phyloP scores from a whole-genome alignment of 1,140 invertebrate species.

The Hyposmocoma kahamanoa region DNA sequence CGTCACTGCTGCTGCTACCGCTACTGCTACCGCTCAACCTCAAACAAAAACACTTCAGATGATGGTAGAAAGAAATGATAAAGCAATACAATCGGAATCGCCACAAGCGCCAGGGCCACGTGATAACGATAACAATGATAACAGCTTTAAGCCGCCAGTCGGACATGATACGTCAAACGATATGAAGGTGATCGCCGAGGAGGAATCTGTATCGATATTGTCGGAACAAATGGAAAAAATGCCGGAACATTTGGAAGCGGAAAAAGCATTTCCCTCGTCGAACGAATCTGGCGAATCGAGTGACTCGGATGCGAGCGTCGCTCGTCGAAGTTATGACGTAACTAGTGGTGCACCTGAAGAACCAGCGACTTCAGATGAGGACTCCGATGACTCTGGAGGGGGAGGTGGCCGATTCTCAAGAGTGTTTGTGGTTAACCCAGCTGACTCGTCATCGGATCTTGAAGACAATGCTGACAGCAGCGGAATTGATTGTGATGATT shows the following conservation, averaged over 20 bases:
- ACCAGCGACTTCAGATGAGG: constrained; percentile 74
- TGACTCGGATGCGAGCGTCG: constrained; percentile 63
- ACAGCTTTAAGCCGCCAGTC: constrained; percentile 27
- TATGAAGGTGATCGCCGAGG: constrained; percentile 60
- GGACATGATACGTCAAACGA: constrained; percentile 44
- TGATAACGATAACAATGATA: constrained; percentile 64
- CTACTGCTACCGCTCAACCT: constrained; percentile 39
- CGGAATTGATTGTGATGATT: constrained; percentile 69
- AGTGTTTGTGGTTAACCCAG: constrained; percentile 83
- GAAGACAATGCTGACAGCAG: constrained; percentile 72
- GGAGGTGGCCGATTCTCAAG: constrained; percentile 80
- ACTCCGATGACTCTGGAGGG: constrained; percentile 79
- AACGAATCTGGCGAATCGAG: constrained; percentile 70
- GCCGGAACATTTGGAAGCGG: constrained; percentile 74
- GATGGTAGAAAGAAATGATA: constrained; percentile 56
- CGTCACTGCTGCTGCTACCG: constrained; percentile 59
- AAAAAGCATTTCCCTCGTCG: constrained; percentile 73
- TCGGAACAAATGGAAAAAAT: constrained; percentile 45
- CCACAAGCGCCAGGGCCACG: constrained; percentile 30
- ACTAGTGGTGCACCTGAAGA: constrained; percentile 62
- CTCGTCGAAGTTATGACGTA: constrained; percentile 71
- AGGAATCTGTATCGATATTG: constrained; percentile 37
- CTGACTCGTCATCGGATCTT: constrained; percentile 78
- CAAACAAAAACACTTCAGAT: constrained; percentile 53
- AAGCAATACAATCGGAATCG: constrained; percentile 60